A percentile compares a stretch with the other conserved stretches of the same genome.
Evolutionary conservation across 2,888 invertebrate species (phyloP).

Genomic region (Thecophora atra): DNA sequence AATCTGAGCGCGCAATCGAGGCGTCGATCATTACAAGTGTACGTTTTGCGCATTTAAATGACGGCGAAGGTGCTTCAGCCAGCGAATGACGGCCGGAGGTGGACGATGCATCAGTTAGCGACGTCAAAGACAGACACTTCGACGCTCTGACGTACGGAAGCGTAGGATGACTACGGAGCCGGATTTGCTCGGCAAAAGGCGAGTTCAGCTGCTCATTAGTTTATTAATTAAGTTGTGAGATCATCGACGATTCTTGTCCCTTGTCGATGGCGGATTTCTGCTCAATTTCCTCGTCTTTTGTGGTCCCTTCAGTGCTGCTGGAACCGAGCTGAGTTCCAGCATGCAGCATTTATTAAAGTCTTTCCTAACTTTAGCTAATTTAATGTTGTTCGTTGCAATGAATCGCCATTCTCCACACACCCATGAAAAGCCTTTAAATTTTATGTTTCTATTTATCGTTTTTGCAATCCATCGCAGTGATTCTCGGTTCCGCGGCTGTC

Average conservation of each 20-base stretch:
- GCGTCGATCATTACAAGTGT: constrained; percentile 39
- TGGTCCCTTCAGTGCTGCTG: neutral
- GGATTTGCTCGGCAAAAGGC: neutral
- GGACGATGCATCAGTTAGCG: neutral
- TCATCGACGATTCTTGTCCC: neutral
- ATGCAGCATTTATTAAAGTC: neutral
- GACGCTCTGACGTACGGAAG: neutral
- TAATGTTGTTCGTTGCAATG: neutral
- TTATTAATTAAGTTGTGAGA: constrained; percentile 41
- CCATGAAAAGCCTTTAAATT: neutral
- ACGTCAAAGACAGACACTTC: neutral
- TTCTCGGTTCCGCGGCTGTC: no score
- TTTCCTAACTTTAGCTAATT: neutral
- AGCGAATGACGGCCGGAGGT: neutral
- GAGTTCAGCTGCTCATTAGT: constrained; percentile 37
- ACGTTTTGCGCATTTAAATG: constrained; percentile 37
- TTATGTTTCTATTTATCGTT: neutral
- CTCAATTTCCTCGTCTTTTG: neutral
- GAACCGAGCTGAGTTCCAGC: neutral
- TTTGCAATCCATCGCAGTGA: no score
- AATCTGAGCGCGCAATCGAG: constrained; percentile 31
- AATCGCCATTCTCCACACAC: neutral
- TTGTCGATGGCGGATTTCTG: no score
- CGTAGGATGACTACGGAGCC: neutral
- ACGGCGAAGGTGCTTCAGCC: neutral